Conservation (phyloP, 2,113 vertebrate species). For the Stegostoma tigrinum region DNA sequence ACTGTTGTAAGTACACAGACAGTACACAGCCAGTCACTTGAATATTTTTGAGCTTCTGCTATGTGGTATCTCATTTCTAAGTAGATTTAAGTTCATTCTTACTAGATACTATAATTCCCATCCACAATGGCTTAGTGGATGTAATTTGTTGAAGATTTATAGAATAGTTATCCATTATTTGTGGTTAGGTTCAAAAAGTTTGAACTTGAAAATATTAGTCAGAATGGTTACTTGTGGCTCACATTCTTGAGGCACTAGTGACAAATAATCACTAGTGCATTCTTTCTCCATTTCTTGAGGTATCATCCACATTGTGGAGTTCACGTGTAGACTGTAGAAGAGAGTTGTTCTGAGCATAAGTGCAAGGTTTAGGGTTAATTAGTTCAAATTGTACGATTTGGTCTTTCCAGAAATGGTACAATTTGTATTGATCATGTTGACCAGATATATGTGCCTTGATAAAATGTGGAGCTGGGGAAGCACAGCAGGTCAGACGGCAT, state of each 20-base stretch:
- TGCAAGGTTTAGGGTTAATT: not conserved
- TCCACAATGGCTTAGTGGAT: not conserved
- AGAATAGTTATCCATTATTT: not conserved
- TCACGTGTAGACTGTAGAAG: not conserved
- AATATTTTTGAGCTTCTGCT: not conserved
- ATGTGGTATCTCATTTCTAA: not conserved
- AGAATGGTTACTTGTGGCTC: not conserved
- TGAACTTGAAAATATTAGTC: not conserved
- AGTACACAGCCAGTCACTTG: too few species aligned
- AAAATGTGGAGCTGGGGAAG: too few species aligned
- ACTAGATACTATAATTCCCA: not conserved
- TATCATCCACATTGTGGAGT: not conserved
- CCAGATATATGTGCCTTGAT: not conserved
- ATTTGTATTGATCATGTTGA: not conserved
- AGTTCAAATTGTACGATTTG: not conserved
- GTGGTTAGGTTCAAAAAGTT: not conserved
- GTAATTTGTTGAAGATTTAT: not conserved
- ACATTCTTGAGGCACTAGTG: not conserved
- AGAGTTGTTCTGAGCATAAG: not conserved
- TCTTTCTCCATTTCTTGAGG: not conserved
- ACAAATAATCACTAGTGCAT: not conserved
- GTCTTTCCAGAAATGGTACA: not conserved
- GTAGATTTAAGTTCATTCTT: not conserved
- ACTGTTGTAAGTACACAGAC: not conserved
- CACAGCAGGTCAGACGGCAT: too few species aligned